Base-by-base conservation (phyloP, 2,888 invertebrate species). In the Caenorhabditis sp. region DNA sequence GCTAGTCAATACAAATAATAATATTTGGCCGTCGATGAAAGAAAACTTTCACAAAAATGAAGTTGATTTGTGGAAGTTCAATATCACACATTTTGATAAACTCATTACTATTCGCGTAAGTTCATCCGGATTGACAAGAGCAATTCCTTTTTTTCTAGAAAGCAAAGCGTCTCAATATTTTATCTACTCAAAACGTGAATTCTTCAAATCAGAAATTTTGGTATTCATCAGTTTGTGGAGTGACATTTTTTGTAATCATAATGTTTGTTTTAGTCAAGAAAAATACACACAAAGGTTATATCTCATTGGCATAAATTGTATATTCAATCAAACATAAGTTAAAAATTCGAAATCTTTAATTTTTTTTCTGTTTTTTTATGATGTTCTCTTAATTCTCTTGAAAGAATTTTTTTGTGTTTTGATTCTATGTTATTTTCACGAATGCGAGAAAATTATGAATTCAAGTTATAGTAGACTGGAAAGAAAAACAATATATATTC, bases 31-130 rank as follows among this genome's bases (percentile, higher is more conserved):
- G 20, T 59, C 36, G 59, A 73, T 68, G 65, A 57, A 68, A 27
- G 59, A 73, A 52, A 57, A 54, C 17, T 74, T 57, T 63, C 69
- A 70, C 53, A 63, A 67, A 61, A 8, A 57, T 43, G 57, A 69
- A n/a, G 59, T 64, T 59, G 60, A 74, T 49, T 70, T 63, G 23
- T 74, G 74, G 74, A 58, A 36, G 63, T 65, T 70, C 60, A 74
- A 69, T 36, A 60, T 74, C 62, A 69, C 74, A 49, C 59, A 63
- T 52, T 68, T 63, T 69, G 73, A 73, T 60, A 59, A 49, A 59
- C 54, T 59, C 14, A 64, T 68, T 52, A 68, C 68, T 10, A 38
- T 59, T 67, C 64, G 64, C 59, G 72, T 73, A 61, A 67, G 21
- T 43, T 25, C 17, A 43, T 17, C 17, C n/a, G n/a, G n/a, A n/a